Evolutionary conservation across 2,888 invertebrate species (phyloP).

Genomic region (Fissipunctia ypsillon): DNA sequence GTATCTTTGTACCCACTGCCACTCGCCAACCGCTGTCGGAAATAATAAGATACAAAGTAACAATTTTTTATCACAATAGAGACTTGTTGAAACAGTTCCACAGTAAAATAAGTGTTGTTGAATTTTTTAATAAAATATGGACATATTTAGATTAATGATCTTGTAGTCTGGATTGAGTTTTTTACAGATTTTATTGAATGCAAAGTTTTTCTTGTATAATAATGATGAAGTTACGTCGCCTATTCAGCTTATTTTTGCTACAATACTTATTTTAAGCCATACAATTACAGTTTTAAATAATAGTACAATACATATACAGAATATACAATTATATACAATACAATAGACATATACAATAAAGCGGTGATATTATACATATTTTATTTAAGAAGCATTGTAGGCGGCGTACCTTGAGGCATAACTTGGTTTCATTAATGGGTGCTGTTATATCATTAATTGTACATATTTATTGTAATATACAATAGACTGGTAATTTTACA

Average conservation of each 20-base stretch:
- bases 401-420: constrained; percentile 78
- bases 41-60: constrained; percentile 67
- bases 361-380: constrained; percentile 84
- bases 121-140: constrained; percentile 89
- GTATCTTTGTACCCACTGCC: constrained; percentile 83
- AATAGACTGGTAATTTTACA: constrained; percentile 90
- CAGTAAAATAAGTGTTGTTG: constrained; percentile 90
- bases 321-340: constrained; percentile 79
- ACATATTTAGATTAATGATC: constrained; percentile 89
- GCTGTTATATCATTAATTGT: constrained; percentile 89
- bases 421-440: constrained; percentile 88
- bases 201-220: constrained; percentile 75
- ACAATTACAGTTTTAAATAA: constrained; percentile 79
- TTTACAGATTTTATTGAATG: constrained; percentile 88
- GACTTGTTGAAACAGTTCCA: constrained; percentile 89
- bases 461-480: constrained; percentile 90
- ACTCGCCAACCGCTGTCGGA: constrained; percentile 89
- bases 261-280: constrained; percentile 85
- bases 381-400: constrained; percentile 80
- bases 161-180: constrained; percentile 90
- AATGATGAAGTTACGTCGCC: constrained; percentile 78
- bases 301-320: constrained; percentile 85
- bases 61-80: constrained; percentile 87
- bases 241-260: constrained; percentile 87
- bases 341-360: constrained; percentile 82